Evolutionary conservation across 2,888 invertebrate genomes (phyloP).

Genomic region (Scaptodrosophila latifasciaeformis): DNA sequence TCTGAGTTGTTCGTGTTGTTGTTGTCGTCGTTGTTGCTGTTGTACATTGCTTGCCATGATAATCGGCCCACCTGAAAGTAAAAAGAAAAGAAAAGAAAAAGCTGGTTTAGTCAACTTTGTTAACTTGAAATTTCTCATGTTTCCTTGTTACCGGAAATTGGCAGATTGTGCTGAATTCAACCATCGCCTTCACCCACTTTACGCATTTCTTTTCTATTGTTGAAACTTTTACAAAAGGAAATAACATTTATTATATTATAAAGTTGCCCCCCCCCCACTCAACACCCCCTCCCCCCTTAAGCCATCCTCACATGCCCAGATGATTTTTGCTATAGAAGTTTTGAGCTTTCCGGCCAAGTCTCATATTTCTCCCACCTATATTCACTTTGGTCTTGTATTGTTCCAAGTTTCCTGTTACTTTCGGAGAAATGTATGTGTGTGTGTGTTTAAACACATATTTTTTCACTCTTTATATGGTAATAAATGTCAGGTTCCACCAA

Average conservation of each 20-base stretch:
- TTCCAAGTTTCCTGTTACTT: slow-evolving; percentile 30
- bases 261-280: no score
- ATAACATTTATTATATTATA: no score
- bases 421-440: no score
- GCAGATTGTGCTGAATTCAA: slow-evolving; percentile 36
- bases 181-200: not conserved
- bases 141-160: slow-evolving; percentile 32
- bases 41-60: slow-evolving; percentile 75
- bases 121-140: no score
- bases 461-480: slow-evolving; percentile 58
- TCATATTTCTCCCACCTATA: no score
- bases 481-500: slow-evolving; percentile 55
- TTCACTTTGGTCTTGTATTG: not conserved
- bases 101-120: no score
- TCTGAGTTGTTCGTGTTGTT: slow-evolving; percentile 40
- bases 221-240: no score
- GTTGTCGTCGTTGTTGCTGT: slow-evolving; percentile 51
- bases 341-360: no score
- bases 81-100: slow-evolving; percentile 9
- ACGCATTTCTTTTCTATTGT: no score
- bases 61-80: slow-evolving; percentile 71
- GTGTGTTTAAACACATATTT: slow-evolving; percentile 39
- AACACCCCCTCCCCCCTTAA: no score
- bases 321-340: no score
- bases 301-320: no score